These are phyloP conservation scores for Anthophora plumipes DNA, from an alignment of 2,888 invertebrate genomes.

Conservation along the genomic window DNA sequence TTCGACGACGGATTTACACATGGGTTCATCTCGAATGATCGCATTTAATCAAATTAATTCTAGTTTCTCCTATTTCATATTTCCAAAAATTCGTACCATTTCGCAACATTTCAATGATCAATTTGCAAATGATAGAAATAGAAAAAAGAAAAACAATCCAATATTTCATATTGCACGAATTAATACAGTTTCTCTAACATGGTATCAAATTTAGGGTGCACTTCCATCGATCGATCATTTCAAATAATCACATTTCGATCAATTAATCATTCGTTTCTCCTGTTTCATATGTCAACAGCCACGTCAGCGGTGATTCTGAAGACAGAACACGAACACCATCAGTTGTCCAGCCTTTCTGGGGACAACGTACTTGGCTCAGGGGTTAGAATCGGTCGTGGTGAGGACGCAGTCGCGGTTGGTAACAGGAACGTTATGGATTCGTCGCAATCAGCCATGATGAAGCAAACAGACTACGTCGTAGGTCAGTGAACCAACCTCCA, in stretches of 20 bases:
- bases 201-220: too few relatives aligned
- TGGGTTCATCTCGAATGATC: too few relatives aligned
- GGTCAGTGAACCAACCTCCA: conserved; percentile 75
- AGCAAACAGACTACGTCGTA: conserved; percentile 82
- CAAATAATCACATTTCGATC: neutral
- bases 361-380: conserved; percentile 74
- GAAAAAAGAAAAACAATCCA: too few relatives aligned
- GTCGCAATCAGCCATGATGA: conserved; percentile 80
- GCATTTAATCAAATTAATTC: too few relatives aligned
- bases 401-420: conserved; percentile 79
- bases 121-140: too few relatives aligned
- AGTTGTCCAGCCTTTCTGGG: conserved; percentile 78
- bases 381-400: conserved; percentile 78
- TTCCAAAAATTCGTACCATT: too few relatives aligned
- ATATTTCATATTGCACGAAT: too few relatives aligned
- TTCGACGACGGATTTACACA: too few relatives aligned
- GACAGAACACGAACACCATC: conserved; percentile 77
- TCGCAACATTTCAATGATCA: too few relatives aligned
- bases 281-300: conserved; percentile 67
- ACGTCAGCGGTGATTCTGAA: conserved; percentile 80
- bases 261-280: neutral
- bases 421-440: conserved; percentile 77
- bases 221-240: neutral
- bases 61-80: too few relatives aligned
- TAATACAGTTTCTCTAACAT: too few relatives aligned